phyloP scores from a whole-genome alignment of 2,113 vertebrate genomes.

The Phaethon lepturus region DNA sequence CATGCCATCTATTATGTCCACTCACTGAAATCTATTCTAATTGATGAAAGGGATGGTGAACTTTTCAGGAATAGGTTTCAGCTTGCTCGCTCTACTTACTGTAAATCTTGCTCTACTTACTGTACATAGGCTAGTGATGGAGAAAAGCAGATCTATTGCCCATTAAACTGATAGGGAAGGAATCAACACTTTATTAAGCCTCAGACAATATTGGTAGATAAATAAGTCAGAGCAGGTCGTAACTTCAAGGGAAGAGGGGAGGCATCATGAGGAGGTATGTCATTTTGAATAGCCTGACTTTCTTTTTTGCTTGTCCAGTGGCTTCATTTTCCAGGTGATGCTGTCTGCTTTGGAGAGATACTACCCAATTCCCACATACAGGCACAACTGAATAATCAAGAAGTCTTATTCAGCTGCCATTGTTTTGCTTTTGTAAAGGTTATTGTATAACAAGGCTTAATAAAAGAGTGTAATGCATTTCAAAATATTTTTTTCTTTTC shows the following conservation, averaged over 20 bases:
- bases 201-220: neutral
- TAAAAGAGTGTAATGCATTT: neutral
- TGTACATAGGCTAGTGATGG: neutral
- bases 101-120: neutral
- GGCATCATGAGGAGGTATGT: neutral
- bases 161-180: neutral
- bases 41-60: neutral
- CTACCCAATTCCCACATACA: neutral
- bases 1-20: neutral
- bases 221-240: neutral
- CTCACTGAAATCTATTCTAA: conserved; percentile 31
- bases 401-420: neutral
- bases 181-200: neutral
- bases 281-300: neutral
- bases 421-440: neutral
- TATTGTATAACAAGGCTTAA: neutral
- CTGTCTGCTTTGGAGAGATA: neutral
- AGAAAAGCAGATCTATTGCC: neutral
- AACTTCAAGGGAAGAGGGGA: neutral
- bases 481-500: neutral
- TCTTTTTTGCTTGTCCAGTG: neutral
- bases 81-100: neutral
- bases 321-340: neutral
- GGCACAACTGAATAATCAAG: neutral
- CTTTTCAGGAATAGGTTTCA: neutral